A percentile compares a stretch with the other conserved stretches of the same genome.
phyloP scores from a whole-genome alignment of 1,140 invertebrate species.

The Fopius arisanus region DNA sequence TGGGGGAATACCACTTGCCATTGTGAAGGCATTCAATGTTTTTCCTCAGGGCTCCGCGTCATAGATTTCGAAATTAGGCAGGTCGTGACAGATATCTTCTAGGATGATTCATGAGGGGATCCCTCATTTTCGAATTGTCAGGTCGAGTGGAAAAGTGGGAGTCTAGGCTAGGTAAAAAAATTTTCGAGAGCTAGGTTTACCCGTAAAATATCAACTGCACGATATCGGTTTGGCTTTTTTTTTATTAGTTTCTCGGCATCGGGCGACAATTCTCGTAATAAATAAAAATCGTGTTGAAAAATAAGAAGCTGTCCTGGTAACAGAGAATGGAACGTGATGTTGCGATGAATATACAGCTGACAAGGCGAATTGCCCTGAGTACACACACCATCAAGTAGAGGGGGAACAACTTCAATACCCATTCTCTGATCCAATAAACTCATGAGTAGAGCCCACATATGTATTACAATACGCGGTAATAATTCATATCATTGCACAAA shows the following conservation, averaged over 20 bases:
- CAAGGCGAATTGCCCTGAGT: neutral
- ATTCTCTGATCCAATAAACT: constrained; percentile 20
- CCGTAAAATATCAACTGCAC: too few species aligned
- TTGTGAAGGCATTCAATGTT: neutral
- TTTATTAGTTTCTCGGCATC: too few species aligned
- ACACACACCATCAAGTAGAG: constrained; percentile 12
- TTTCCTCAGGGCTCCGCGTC: neutral
- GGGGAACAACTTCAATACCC: constrained; percentile 9
- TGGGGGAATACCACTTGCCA: neutral
- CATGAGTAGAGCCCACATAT: neutral
- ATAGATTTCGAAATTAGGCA: neutral
- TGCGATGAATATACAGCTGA: constrained; percentile 26
- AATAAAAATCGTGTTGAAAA: too few species aligned
- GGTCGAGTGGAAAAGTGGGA: too few species aligned
- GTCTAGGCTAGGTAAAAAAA: too few species aligned
- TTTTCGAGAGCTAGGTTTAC: too few species aligned
- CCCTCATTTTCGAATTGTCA: too few species aligned
- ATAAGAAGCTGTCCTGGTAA: constrained; percentile 18
- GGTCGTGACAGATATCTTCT: neutral
- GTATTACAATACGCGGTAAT: constrained; percentile 2
- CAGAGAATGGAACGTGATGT: constrained; percentile 16
- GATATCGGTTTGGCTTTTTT: too few species aligned
- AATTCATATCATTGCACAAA: neutral
- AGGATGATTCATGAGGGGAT: neutral
- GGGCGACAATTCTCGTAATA: too few species aligned